Base-by-base conservation (phyloP, 2,888 invertebrate genomes). In the Dicycla oo region DNA sequence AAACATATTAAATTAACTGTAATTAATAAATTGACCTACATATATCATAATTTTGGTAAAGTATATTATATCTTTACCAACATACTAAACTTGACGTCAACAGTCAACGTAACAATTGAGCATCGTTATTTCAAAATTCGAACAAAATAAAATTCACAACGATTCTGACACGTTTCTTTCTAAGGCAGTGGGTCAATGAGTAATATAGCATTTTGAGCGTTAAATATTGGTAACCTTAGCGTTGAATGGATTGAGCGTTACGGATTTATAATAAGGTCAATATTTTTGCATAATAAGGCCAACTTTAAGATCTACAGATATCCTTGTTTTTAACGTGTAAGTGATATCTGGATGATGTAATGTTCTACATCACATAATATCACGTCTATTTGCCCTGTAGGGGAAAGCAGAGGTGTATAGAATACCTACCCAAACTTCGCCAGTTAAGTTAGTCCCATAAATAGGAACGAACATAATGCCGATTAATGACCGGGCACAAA, bases 141-240 rank as follows among this genome's bases (percentile, higher is more conserved):
- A 75, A 75, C 64, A 64, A 81, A 85, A 85, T n/a, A 81, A 78
- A 77, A 75, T 63, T 67, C 71, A 79, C 61, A 73, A 61, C 75
- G 66, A 78, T 78, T 86, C 81, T 78, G 79, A 76, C 78, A 60
- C 60, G 66, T 76, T 83, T 74, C 47, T 74, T 80, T 81, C 70
- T 81, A 75, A 75, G 83, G 64, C 77, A 86, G 80, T 86, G 71
- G 85, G 86, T 86, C 86, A 86, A 62, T 79, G 81, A 80, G 75
- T 72, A 80, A 77, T 80, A 81, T 26, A 68, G 60, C 65, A 62
- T 72, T 75, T 61, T 73, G 69, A 73, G 65, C 72, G 53, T 63
- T 75, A n/a, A n/a, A n/a, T n/a, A 72, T 74, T 82, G 62, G 76
- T 64, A 82, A 82, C 70, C 77, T 81, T 72, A 74, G 51, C 13